Conservation (phyloP, 2,113 vertebrate genomes). For the Agelaius phoeniceus region DNA sequence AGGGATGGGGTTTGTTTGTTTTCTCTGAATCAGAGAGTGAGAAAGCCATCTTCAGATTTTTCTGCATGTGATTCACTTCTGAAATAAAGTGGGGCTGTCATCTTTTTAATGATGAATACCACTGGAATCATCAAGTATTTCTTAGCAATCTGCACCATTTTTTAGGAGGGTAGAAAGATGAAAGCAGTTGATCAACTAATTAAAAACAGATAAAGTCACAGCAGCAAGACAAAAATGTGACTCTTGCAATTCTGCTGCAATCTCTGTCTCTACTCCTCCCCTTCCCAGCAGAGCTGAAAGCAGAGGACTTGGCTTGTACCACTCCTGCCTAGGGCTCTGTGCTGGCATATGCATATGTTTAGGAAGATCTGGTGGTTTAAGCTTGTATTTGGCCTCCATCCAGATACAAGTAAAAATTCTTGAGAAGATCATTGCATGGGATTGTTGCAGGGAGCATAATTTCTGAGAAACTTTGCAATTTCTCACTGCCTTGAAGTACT, state of each 20-base stretch:
- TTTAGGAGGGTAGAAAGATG: neutral
- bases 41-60: neutral
- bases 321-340: conserved; percentile 44
- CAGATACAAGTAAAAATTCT: neutral
- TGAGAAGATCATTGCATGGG: neutral
- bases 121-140: neutral
- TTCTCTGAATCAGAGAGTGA: neutral
- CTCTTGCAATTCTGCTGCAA: neutral
- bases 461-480: neutral
- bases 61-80: neutral
- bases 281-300: conserved; percentile 12
- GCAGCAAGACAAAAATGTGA: neutral
- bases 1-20: neutral
- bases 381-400: conserved; percentile 36
- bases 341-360: neutral
- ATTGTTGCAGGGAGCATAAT: neutral
- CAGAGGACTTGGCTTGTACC: neutral
- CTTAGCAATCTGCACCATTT: neutral
- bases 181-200: neutral
- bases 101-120: neutral
- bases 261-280: neutral
- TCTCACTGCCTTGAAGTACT: neutral
- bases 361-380: conserved; percentile 11
- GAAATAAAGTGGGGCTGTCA: neutral
- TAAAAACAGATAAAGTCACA: conserved; percentile 6